Base-by-base conservation (phyloP, 2,797 vertebrate genomes). In the Salmo trutta region DNA sequence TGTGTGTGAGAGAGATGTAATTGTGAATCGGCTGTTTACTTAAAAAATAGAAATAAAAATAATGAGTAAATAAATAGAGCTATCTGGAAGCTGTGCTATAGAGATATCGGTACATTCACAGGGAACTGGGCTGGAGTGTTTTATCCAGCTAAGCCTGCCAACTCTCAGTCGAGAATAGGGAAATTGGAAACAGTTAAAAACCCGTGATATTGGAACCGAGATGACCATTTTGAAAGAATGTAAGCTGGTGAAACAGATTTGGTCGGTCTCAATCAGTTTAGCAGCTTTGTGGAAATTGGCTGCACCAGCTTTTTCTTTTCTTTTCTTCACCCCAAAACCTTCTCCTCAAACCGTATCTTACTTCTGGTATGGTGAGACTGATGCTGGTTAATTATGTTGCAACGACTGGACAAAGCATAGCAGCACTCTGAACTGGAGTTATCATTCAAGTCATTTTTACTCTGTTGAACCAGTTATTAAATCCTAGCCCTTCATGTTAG, bases 181-280 rank as follows among this genome's bases (percentile, higher is more conserved):
- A 47, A 91, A 94, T 92, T 90, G 91, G 91, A 91, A 92, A 93
- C 91, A 91, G 93, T 94, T 94, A 94, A 93, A 95, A 92, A 91
- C 92, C 92, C 83, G 91, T 94, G 93, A 94, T 95, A 95, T 94
- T 94, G 93, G 94, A 94, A 94, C 92, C 93, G 94, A 95, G 94
- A 95, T 95, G 94, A 91, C 92, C 92, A 94, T 95, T 95, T 94
- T 94, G 93, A 95, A 93, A 93, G 91, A 94, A 94, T 94, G 92
- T 95, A 94, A 94, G 94, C 94, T 92, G 92, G 92, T 94, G 93
- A 93, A 94, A 93, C 94, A 94, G 93, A 94, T 94, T 95, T 93
- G 92, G 92, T 92, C 90, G 87, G 93, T 93, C 91, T 94, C 93
- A 95, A 95, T 95, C 94, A 94, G 94, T 94, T 95, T 95, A 95